Percentiles rank a stretch among this genome's conserved stretches.
Conservation (phyloP, 2,797 vertebrate species). For the Falco novaeseelandiae region DNA sequence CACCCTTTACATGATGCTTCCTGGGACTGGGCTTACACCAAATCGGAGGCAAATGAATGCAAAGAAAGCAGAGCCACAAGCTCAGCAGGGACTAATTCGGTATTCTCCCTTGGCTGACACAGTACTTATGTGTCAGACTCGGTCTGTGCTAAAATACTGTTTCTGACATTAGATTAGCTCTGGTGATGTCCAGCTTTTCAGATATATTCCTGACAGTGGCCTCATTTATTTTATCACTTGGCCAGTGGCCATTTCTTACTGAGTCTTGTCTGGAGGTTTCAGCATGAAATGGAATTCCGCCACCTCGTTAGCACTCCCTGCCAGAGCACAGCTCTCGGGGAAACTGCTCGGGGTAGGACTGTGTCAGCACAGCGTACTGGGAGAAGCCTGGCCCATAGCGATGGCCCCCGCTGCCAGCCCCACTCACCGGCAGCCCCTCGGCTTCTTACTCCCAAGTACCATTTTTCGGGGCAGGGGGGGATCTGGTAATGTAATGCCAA, state of each 20-base stretch:
- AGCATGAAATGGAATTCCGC: neutral
- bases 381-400: neutral
- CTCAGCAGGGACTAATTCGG: neutral
- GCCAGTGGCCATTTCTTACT: neutral
- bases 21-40: neutral
- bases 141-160: neutral
- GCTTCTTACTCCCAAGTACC: neutral
- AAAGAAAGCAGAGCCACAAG: neutral
- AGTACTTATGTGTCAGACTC: neutral
- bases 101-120: neutral
- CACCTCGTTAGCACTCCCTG: neutral
- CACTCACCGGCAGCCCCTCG: fast-evolving
- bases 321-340: neutral
- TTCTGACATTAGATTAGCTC: neutral
- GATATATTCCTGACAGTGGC: neutral
- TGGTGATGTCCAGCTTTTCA: neutral
- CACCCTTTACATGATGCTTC: neutral
- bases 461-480: too few species aligned
- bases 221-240: slow-evolving; percentile 12
- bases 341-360: neutral
- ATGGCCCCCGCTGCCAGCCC: too few species aligned
- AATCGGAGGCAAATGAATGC: neutral
- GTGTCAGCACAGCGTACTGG: neutral
- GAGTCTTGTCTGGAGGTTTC: neutral
- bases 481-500: neutral